Evolutionary conservation across 2,797 vertebrate genomes (phyloP), one percentile per base, ranked within the genome.

Genomic region (Lepilemur ruficaudatus): DNA sequence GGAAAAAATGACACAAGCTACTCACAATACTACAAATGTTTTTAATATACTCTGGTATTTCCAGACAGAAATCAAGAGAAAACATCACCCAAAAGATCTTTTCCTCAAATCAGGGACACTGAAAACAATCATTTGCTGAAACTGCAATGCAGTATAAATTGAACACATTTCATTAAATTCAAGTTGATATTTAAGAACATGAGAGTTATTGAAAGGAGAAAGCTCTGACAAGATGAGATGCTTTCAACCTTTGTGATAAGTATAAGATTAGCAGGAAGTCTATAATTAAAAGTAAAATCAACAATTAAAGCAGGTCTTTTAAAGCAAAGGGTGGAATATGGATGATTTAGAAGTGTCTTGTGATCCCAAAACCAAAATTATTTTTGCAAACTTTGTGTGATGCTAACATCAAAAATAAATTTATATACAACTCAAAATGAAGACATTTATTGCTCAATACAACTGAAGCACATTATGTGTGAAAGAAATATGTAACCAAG

Each of bases 271-370:
- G 69, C 17, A 93, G 75, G 4, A n/a, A 48, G n/a, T 78, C 52
- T 95, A 41, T 94, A 97, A 97, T 95, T 93, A 96, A 95, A 96
- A 96, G 83, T 76, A 84, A 35, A 93, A 35, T n/a, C 46, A 67
- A 80, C 18, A 20, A 14, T 28, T 50, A 41, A 92, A 97, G 38
- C 52, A 94, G 14, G n/a, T 57, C 69, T 78, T 23, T 86, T 22
- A 76, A 75, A 80, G 25, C 41, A 95, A 61, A 30, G 46, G 20
- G 6, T 32, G 48, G 72, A 86, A 79, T 67, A 52, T 43, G 25
- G 48, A n/a, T 78, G 28, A 89, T 69, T 93, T 96, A 25, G 65
- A 93, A 96, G 10, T 11, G 13, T 2, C 82, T 96, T 97, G 69
- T 93, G 76, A 91, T 11, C 38, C 15, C 61, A 15, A 80, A 90